Evolutionary conservation across 2,888 invertebrate species (phyloP).

Genomic region (Lasiommata megera): DNA sequence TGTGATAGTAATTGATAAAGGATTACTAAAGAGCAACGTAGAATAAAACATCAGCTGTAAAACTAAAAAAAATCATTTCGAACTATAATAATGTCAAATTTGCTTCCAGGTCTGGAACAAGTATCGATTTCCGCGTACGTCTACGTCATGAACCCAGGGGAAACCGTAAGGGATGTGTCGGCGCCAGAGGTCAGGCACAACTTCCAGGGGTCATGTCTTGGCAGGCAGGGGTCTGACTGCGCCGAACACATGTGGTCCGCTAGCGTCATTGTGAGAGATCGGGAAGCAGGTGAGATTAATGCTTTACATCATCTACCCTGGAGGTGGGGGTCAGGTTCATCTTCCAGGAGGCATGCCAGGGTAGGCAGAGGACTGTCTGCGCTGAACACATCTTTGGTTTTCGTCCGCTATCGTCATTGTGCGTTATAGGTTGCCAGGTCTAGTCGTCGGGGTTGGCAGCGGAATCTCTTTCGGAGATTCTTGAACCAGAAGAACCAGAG

Average conservation of each 20-base stretch:
- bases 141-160: slow-evolving; percentile 54
- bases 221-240: slow-evolving; percentile 80
- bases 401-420: slow-evolving; percentile 85
- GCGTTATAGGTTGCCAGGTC: too few species aligned
- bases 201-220: slow-evolving; percentile 84
- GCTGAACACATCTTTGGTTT: slow-evolving; percentile 80
- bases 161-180: slow-evolving; percentile 64
- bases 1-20: too few species aligned
- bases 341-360: slow-evolving; percentile 80
- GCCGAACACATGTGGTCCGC: slow-evolving; percentile 86
- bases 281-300: slow-evolving; percentile 75
- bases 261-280: slow-evolving; percentile 85
- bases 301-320: neutral
- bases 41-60: too few species aligned
- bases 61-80: too few species aligned
- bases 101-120: slow-evolving; percentile 56
- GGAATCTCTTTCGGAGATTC: too few species aligned
- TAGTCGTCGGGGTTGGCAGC: too few species aligned
- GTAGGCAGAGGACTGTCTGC: slow-evolving; percentile 80
- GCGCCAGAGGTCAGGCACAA: slow-evolving; percentile 82
- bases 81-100: too few species aligned
- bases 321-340: neutral
- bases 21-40: too few species aligned
- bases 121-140: slow-evolving; percentile 65
- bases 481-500: too few species aligned